phyloP scores from a whole-genome alignment of 2,113 vertebrate genomes.

The Sebastes schlegelii region DNA sequence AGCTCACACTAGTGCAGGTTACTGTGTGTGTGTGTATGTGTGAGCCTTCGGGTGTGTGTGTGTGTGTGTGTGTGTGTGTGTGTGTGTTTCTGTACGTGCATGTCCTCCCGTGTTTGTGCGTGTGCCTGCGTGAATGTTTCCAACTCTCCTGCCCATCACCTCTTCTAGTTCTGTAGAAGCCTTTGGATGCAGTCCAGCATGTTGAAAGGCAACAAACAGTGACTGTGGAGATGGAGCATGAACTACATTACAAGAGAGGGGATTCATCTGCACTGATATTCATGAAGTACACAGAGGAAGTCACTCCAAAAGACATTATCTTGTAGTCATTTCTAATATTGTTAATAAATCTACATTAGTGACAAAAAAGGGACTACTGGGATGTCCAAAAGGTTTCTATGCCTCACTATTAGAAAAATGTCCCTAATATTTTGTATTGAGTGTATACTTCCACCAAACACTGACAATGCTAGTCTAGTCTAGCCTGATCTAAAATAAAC shows the following conservation, averaged over 20 bases:
- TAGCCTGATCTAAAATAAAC: background rate
- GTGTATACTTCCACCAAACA: background rate
- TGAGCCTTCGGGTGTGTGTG: slow-evolving; percentile 1
- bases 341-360: background rate
- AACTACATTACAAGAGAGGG: background rate
- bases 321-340: background rate
- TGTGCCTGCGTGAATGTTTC: slow-evolving; percentile 8
- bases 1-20: slow-evolving; percentile 44
- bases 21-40: slow-evolving; percentile 5
- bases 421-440: background rate
- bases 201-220: slow-evolving; percentile 23
- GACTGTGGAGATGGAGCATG: slow-evolving; percentile 5
- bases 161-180: slow-evolving; percentile 6
- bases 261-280: slow-evolving; percentile 14
- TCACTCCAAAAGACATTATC: background rate
- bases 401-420: background rate
- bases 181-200: slow-evolving; percentile 33
- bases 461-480: background rate
- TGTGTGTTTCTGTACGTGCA: slow-evolving; percentile 1
- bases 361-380: background rate
- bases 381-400: background rate
- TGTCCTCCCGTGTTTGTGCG: background rate
- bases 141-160: slow-evolving; percentile 8
- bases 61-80: slow-evolving; percentile 1
- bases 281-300: background rate